Evolutionary conservation across 2,797 vertebrate genomes (phyloP), one percentile per base, ranked within the genome.

Genomic region (Alouatta caraya): DNA sequence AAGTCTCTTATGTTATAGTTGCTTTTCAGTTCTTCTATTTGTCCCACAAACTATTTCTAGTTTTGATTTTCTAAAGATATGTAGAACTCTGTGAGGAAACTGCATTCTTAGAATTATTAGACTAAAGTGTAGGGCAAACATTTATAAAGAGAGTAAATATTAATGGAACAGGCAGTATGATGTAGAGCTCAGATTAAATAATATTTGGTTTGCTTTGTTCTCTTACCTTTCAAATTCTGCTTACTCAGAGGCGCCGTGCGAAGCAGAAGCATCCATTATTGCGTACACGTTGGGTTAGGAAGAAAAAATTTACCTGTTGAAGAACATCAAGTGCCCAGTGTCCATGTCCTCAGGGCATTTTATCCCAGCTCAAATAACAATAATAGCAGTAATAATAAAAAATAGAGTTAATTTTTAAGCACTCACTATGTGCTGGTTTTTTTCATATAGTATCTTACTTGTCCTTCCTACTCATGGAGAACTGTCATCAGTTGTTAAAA

Each of bases 141-240:
- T 93, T 97, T 97, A 97, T 96, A 97, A 97, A 84, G 94, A 98
- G 95, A 72, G 73, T 39, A 98, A 83, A 93, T 98, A 97, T 85
- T 88, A 95, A 97, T 97, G 84, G 95, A 61, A 93, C 76, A 94
- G 86, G 80, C 64, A 85, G 83, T 55, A 24, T 93, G 88, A 48
- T 88, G 57, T 22, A 61, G 70, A 73, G 95, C 83, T 94, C 61
- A 95, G 79, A 61, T 96, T 90, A 96, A 97, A 92, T 76, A 93
- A 64, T 48, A 91, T 90, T 96, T 96, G 67, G 87, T 96, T 97
- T 97, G 82, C 96, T 96, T 96, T 97, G 93, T 96, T 94, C 94
- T 94, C 94, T 92, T 95, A 85, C 90, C 94, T 97, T 97, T 94
- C 59, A 96, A 86, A 90, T 61, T 94, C 75, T 96, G 79, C 78